phyloP scores from a whole-genome alignment of 2,888 invertebrate species.

The Oxystoma pomonae region DNA sequence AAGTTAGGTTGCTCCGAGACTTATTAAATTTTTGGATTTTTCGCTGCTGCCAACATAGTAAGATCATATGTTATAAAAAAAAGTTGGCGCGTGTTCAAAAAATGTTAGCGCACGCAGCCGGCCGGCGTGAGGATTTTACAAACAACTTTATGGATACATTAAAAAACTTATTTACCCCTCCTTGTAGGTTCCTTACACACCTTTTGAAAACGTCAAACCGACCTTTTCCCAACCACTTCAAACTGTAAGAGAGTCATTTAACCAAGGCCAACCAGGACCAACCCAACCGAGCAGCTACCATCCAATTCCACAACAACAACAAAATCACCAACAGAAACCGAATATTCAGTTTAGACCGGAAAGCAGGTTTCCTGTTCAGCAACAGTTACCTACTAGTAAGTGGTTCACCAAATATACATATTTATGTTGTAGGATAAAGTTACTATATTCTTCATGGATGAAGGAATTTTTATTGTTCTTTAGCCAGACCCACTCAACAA shows the following conservation, averaged over 20 bases:
- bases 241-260: constrained; percentile 13
- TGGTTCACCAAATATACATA: too few species aligned
- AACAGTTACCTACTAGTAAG: constrained; percentile 35
- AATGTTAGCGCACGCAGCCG: too few species aligned
- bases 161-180: too few species aligned
- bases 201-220: constrained; percentile 20
- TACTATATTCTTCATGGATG: too few species aligned
- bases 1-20: too few species aligned
- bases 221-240: constrained; percentile 17
- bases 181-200: constrained; percentile 23
- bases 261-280: constrained; percentile 37
- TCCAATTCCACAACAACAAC: constrained; percentile 31
- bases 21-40: too few species aligned
- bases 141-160: too few species aligned
- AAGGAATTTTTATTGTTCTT: background rate
- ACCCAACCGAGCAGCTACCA: constrained; percentile 21
- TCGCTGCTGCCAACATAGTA: too few species aligned
- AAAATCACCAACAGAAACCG: constrained; percentile 28
- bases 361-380: constrained; percentile 47
- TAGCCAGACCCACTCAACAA: background rate
- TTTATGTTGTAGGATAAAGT: too few species aligned
- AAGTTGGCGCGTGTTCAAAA: too few species aligned
- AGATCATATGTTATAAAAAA: too few species aligned
- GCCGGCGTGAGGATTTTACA: too few species aligned
- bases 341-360: constrained; percentile 47